Base-by-base conservation (phyloP, 2,888 invertebrate species). In the Herminia tarsipennalis region DNA sequence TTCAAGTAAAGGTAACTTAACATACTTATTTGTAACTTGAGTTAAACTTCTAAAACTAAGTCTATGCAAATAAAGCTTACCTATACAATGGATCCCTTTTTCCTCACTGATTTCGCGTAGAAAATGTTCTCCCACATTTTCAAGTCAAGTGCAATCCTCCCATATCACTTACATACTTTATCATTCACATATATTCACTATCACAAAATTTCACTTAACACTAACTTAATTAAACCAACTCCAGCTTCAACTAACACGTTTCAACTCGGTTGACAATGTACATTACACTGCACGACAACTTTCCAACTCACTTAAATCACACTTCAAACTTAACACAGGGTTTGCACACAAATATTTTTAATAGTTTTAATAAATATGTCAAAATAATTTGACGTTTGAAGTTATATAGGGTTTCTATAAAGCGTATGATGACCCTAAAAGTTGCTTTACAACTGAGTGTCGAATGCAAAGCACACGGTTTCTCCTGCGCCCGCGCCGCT, bases 391-490 rank as follows among this genome's bases (percentile, higher is more conserved):
- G 74, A 75, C 69, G 74, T 70, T 64, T 70, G 56, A 64, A 65
- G 53, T 61, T 63, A 58, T 49, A 68, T 66, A 66, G 64, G 73
- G 56, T 67, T 55, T 64, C 76, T 73, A 81, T 85, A 83, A 80
- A 82, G 85, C 89, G 90, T 88, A 83, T 88, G 86, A 83, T 88
- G 88, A 88, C 86, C 88, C 79, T 79, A 83, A 86, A 88, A 79
- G 88, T 80, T 76, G 79, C 76, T 72, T 78, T 79, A 78, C 80
- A 81, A 90, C 89, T 89, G 89, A 84, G 73, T 78, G 80, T 81
- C 81, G 77, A 78, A 87, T 84, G 87, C 88, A 86, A 88, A 88
- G 85, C 82, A 78, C 78, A 76, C 75, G 76, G 83, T 84, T 86
- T 83, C 83, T 79, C 67, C 78, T 73, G 87, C 86, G 86, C 86